These are phyloP conservation scores for Datnioides undecimradiatus DNA, from an alignment of 2,113 vertebrate species.

Conservation along the genomic window DNA sequence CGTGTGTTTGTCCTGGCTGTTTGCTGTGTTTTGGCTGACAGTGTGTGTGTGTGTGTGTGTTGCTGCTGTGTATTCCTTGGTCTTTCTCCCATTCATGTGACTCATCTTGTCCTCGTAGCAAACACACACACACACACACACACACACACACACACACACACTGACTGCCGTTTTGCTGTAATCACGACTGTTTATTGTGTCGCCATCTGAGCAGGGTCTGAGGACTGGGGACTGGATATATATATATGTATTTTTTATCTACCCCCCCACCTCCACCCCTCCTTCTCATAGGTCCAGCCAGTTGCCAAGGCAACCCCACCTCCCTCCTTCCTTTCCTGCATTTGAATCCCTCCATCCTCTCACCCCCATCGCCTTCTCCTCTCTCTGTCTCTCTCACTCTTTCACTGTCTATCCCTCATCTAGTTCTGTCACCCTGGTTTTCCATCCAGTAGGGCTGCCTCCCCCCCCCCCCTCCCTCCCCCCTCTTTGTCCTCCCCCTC, in stretches of 20 bases:
- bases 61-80: conserved; percentile 16
- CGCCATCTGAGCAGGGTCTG: background rate
- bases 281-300: conserved; percentile 19
- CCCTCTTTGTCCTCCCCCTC: background rate
- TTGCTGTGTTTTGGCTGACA: conserved; percentile 21
- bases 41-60: background rate
- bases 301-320: conserved; percentile 35
- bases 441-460: background rate
- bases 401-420: conserved; percentile 6
- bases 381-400: conserved; percentile 7
- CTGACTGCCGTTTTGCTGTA: background rate
- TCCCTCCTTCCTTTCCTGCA: background rate
- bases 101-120: conserved; percentile 3
- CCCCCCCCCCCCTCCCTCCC: background rate
- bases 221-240: no score
- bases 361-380: background rate
- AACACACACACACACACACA: background rate
- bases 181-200: background rate
- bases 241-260: conserved; percentile 27
- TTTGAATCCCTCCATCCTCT: conserved; percentile 11
- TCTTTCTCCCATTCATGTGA: background rate
- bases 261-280: background rate
- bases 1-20: conserved; percentile 22
- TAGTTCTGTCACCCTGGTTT: conserved; percentile 24
- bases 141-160: background rate